Base-by-base conservation (phyloP, 1,140 invertebrate species). In the Drosophila serrata region DNA sequence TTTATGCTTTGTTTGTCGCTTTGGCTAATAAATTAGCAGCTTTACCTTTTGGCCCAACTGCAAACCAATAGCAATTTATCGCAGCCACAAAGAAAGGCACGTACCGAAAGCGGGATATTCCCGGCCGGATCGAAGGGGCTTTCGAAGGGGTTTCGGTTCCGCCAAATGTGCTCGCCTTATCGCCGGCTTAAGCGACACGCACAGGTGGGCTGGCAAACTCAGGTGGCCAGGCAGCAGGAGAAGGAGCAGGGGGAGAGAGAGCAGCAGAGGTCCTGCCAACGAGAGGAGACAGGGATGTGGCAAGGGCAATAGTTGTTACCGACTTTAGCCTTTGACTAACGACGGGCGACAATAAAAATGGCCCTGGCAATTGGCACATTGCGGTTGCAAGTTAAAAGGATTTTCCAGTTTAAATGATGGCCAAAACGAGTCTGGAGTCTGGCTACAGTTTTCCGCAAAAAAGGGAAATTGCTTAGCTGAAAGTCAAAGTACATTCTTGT, bases 41-140 rank as follows among this genome's bases (percentile, higher is more conserved):
- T 88, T 88, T 88, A 85, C 85, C 85, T 90, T 78, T 85, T 70
- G 76, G 74, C 79, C 64, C 79, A 46, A 69, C 81, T 70, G 80
- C 76, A 77, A 88, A 68, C 85, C 85, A 88, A 88, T 88, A 78
- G 81, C 85, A 90, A 88, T 85, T 88, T 90, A 88, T 88, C 85
- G 86, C 72, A 74, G 72, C 73, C 46, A 24, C 80, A 78, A 84
- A 68, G 77, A 77, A 88, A 78, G 76, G 80, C 84, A 88, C 84
- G 84, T 88, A 80, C 60, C 46, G 2, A 46, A 39, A 24, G 17
- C 27, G n/a, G 73, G 40, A 39, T 29, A 31, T 37, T 42, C 48
- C 17, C 27, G 24, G 48, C 6, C 19, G 29, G 48, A 58, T 46
- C 43, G 27, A 61, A 46, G 48, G 37, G 46, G 57, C 57, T 48